A percentile compares a stretch with the other conserved stretches of the same genome.
Evolutionary conservation across 2,888 invertebrate genomes (phyloP).

Genomic region (Aelia acuminata): DNA sequence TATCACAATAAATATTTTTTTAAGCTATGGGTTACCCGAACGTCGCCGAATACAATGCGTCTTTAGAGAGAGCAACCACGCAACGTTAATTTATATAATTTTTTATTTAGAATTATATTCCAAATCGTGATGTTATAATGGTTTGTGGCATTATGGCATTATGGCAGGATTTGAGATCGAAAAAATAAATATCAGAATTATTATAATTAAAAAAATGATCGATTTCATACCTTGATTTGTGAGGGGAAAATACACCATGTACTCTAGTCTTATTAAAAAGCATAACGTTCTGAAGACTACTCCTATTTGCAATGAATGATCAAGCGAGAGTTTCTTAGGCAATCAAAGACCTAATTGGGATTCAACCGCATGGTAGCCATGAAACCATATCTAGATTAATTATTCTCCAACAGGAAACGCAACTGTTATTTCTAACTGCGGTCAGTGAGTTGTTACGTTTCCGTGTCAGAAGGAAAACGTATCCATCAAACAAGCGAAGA

Average conservation of each 20-base stretch:
- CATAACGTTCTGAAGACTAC: too few species aligned
- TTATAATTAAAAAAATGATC: too few species aligned
- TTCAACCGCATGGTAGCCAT: neutral
- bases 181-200: too few species aligned
- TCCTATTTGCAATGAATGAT: neutral
- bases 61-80: too few species aligned
- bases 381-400: conserved; percentile 10
- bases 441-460: neutral
- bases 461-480: neutral
- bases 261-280: too few species aligned
- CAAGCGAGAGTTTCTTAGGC: neutral
- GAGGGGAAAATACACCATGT: too few species aligned
- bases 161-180: too few species aligned
- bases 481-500: neutral
- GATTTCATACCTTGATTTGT: too few species aligned
- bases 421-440: neutral
- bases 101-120: too few species aligned
- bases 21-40: neutral
- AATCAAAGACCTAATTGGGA: neutral
- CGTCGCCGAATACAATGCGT: neutral
- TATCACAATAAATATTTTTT: conserved; percentile 31
- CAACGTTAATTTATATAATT: too few species aligned
- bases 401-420: neutral
- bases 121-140: too few species aligned
- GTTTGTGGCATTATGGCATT: too few species aligned